These are phyloP conservation scores for Lycia hirtaria DNA, from an alignment of 2,888 invertebrate species.

Conservation along the genomic window DNA sequence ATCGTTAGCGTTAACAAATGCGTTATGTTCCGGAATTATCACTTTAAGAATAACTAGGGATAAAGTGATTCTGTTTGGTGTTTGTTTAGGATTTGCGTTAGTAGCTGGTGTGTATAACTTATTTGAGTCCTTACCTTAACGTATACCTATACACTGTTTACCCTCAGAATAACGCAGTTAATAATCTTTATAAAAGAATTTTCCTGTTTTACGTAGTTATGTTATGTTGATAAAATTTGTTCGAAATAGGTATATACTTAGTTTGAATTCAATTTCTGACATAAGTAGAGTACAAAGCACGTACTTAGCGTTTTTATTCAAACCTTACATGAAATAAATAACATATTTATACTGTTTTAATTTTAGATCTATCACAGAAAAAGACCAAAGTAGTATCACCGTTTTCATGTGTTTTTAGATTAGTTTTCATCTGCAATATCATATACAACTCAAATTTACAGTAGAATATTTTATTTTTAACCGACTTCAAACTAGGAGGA, in stretches of 20 bases:
- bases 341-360: too few species aligned
- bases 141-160: neutral
- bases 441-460: too few species aligned
- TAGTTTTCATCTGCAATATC: too few species aligned
- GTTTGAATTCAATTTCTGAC: neutral
- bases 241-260: too few species aligned
- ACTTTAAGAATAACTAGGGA: conserved; percentile 3
- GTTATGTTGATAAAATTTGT: too few species aligned
- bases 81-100: conserved; percentile 24
- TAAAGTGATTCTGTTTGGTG: conserved; percentile 8
- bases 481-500: too few species aligned
- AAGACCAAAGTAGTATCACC: too few species aligned
- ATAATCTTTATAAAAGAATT: neutral
- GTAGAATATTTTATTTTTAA: too few species aligned
- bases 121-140: conserved; percentile 7
- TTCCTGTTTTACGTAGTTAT: neutral
- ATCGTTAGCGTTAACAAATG: conserved; percentile 20
- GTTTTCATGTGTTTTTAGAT: too few species aligned
- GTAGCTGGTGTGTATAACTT: conserved; percentile 8
- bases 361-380: too few species aligned
- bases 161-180: neutral
- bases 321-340: too few species aligned
- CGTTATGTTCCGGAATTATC: conserved; percentile 33
- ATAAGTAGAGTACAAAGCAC: neutral
- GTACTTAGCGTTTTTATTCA: neutral